A percentile compares a stretch with the other conserved stretches of the same genome.
Conservation (phyloP, 2,113 vertebrate genomes). For the Scartelaos histophorus region DNA sequence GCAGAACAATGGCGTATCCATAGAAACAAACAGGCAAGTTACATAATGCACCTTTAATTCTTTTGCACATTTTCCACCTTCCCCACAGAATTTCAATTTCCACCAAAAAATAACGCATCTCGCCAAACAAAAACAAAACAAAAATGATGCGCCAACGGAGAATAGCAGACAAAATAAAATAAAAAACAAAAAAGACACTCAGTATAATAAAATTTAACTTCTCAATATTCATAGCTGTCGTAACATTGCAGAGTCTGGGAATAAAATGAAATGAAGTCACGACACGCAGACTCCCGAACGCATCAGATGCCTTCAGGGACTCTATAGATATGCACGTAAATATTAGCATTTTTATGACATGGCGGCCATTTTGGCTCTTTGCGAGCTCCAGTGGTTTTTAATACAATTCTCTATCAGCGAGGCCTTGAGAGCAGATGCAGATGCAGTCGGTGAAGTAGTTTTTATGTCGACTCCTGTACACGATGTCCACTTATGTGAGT, state of each 20-base stretch:
- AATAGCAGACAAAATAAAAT: background rate
- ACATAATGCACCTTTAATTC: no score
- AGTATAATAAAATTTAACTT: slow-evolving; percentile 41
- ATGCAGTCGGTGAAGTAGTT: slow-evolving; percentile 44
- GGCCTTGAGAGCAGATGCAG: slow-evolving; percentile 30
- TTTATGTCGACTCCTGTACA: slow-evolving; percentile 16
- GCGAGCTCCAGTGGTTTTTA: slow-evolving; percentile 57
- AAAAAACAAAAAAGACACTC: slow-evolving; percentile 2
- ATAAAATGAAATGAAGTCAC: slow-evolving; percentile 16
- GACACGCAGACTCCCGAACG: slow-evolving; percentile 24
- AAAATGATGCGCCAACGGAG: background rate
- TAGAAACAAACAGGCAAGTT: no score
- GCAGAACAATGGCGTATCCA: no score
- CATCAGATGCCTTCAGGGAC: slow-evolving; percentile 20
- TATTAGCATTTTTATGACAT: slow-evolving; percentile 63
- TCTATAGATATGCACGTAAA: slow-evolving; percentile 25
- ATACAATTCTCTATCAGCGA: slow-evolving; percentile 33
- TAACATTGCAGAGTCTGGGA: slow-evolving; percentile 13
- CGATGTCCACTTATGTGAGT: background rate
- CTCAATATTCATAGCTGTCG: slow-evolving; percentile 41
- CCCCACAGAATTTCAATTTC: no score
- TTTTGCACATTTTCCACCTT: no score
- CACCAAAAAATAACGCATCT: background rate
- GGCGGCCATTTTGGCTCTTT: slow-evolving; percentile 45
- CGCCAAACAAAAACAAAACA: background rate